Percentiles rank a stretch among this genome's conserved stretches.
Evolutionary conservation across 2,113 vertebrate species (phyloP).

Genomic region (Crotalus horridus): DNA sequence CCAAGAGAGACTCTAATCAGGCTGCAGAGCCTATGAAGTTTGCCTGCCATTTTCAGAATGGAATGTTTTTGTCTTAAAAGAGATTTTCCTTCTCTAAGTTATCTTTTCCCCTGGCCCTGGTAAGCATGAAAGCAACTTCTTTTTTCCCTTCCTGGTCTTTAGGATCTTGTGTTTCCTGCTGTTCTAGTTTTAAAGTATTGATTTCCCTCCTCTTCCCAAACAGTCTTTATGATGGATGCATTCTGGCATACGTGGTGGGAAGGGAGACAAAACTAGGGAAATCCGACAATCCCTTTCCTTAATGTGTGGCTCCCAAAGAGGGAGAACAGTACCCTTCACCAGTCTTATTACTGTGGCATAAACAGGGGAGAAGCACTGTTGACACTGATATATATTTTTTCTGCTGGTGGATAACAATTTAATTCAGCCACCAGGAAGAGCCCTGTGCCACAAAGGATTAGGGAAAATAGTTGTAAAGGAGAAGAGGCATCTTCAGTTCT

Average conservation of each 20-base stretch:
- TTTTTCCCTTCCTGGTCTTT: neutral
- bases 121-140: neutral
- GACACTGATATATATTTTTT: neutral
- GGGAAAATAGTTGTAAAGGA: neutral
- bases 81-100: neutral
- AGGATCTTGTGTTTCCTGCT: neutral
- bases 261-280: neutral
- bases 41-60: neutral
- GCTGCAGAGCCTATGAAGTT: neutral
- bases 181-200: neutral
- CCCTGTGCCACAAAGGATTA: neutral
- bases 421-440: neutral
- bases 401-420: neutral
- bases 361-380: neutral
- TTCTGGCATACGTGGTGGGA: neutral
- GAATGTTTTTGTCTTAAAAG: neutral
- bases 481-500: neutral
- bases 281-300: neutral
- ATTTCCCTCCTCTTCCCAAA: neutral
- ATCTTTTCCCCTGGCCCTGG: neutral
- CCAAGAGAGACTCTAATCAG: neutral
- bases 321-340: neutral
- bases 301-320: neutral
- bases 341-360: neutral
- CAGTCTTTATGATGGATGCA: neutral